These are phyloP conservation scores for Gobius niger DNA, from an alignment of 2,113 vertebrate genomes.

Conservation along the genomic window DNA sequence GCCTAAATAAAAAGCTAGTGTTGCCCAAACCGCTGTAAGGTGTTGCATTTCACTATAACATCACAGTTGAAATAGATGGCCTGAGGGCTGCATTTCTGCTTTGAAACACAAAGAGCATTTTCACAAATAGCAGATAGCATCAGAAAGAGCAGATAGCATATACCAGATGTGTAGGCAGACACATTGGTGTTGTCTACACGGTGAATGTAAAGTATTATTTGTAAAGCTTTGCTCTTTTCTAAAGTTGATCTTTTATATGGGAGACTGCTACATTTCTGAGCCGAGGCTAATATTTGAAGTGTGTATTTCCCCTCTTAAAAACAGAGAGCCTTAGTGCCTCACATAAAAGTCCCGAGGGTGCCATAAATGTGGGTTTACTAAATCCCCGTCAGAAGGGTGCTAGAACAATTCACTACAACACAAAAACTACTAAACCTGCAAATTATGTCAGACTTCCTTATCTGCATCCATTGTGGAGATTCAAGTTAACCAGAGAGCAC, in stretches of 20 bases:
- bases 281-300: slow-evolving; percentile 48
- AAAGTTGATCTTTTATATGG: slow-evolving; percentile 24
- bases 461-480: neutral
- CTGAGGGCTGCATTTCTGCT: slow-evolving; percentile 28
- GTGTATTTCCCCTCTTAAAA: slow-evolving; percentile 8
- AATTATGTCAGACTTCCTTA: neutral
- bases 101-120: slow-evolving; percentile 11
- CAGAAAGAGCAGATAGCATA: slow-evolving; percentile 43
- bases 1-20: neutral
- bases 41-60: slow-evolving; percentile 13
- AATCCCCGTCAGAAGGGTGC: slow-evolving; percentile 22
- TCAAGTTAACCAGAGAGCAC: neutral
- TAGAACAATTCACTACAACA: slow-evolving; percentile 24
- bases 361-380: slow-evolving; percentile 44
- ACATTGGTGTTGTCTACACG: slow-evolving; percentile 29
- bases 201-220: slow-evolving; percentile 16
- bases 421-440: neutral
- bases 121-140: slow-evolving; percentile 48
- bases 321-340: slow-evolving; percentile 51
- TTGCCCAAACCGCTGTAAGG: slow-evolving; percentile 25
- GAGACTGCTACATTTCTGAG: slow-evolving; percentile 22
- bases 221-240: slow-evolving; percentile 22
- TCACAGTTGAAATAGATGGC: slow-evolving; percentile 41
- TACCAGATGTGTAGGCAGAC: slow-evolving; percentile 36
- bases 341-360: slow-evolving; percentile 33